phyloP scores from a whole-genome alignment of 2,113 vertebrate genomes.

The Cyanistes caeruleus region DNA sequence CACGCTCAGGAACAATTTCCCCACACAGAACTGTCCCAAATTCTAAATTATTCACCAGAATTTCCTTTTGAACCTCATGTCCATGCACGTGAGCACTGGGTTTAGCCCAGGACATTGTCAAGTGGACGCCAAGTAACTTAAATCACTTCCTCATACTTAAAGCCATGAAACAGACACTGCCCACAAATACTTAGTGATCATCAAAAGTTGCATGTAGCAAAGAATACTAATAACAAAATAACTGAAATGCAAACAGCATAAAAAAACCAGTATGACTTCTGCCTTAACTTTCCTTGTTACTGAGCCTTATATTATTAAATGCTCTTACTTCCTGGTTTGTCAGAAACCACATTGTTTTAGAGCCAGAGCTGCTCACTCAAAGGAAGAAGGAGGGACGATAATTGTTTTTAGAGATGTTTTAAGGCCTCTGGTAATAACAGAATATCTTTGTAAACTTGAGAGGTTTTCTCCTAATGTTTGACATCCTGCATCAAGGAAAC shows the following conservation, averaged over 20 bases:
- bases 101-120: background rate
- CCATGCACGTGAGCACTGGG: background rate
- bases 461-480: background rate
- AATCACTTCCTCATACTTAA: background rate
- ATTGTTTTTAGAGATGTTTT: background rate
- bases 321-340: constrained; percentile 53
- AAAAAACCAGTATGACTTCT: background rate
- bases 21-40: background rate
- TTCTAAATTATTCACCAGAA: background rate
- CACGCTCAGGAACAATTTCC: accelerated
- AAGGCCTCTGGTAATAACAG: background rate
- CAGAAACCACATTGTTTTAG: background rate
- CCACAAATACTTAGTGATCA: background rate
- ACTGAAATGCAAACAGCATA: background rate
- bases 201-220: background rate
- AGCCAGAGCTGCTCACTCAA: constrained; percentile 8
- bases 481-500: background rate
- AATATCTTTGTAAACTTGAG: background rate
- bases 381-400: background rate
- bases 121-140: background rate
- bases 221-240: background rate
- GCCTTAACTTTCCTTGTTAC: background rate
- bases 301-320: background rate
- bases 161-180: background rate
- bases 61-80: background rate